These are phyloP conservation scores for Temnopleurus reevesii DNA, from an alignment of 53 echinoderm and acorn worm genomes.

Conservation along the genomic window DNA sequence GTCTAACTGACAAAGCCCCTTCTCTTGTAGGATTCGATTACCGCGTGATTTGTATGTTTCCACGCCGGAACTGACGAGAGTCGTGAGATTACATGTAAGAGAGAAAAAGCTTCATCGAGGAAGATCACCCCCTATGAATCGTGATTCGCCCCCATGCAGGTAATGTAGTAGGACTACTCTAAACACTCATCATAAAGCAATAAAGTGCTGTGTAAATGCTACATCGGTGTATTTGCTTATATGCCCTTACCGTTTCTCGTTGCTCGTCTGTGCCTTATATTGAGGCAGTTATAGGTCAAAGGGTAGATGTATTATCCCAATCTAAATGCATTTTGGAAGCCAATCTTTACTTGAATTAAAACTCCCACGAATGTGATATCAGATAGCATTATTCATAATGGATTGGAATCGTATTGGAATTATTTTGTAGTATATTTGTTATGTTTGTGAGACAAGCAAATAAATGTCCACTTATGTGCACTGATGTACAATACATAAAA, in stretches of 20 bases:
- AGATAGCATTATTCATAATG: no score
- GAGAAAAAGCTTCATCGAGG: background rate
- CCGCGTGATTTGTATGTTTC: background rate
- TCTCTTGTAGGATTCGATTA: conserved; percentile 1
- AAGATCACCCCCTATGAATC: background rate
- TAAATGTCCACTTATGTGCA: no score
- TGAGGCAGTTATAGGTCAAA: background rate
- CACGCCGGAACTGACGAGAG: background rate
- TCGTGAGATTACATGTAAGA: background rate
- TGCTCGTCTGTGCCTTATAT: background rate
- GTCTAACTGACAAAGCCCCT: background rate
- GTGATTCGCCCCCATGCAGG: conserved; percentile 17
- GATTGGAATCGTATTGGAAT: no score
- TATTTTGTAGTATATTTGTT: no score
- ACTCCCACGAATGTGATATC: no score
- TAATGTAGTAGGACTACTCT: background rate
- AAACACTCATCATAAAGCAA: background rate
- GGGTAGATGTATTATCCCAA: no score
- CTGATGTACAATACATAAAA: no score
- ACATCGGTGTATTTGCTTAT: background rate
- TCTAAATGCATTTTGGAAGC: no score
- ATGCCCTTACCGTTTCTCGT: background rate
- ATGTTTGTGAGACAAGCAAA: no score
- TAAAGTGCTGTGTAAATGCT: background rate
- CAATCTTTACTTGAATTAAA: no score